These are phyloP conservation scores for Chloebia gouldiae DNA, from an alignment of 2,113 vertebrate species.

Conservation along the genomic window DNA sequence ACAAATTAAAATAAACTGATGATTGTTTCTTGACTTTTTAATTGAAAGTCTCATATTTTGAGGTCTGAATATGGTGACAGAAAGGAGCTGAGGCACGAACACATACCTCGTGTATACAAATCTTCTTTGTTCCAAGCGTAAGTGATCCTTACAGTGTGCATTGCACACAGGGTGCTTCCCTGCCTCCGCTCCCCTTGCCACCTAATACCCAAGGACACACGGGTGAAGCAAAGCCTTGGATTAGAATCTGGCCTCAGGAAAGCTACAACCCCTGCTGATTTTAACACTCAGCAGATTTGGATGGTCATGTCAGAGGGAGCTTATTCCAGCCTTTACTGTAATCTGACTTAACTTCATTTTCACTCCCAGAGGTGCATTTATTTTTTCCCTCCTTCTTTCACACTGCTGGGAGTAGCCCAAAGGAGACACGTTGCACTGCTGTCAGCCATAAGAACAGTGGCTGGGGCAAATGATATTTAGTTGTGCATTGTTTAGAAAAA, in stretches of 20 bases:
- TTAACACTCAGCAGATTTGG: constrained; percentile 36
- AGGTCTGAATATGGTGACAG: not conserved
- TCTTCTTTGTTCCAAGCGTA: not conserved
- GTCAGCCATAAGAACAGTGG: not conserved
- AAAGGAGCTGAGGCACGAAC: not conserved
- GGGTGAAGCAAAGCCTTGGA: constrained; percentile 35
- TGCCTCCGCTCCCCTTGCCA: not conserved
- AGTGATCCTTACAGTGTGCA: accelerated
- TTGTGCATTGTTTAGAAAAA: not conserved
- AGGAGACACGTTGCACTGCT: accelerated
- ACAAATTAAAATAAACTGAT: not conserved
- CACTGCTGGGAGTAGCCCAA: not conserved
- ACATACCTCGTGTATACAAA: accelerated
- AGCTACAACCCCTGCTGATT: not conserved
- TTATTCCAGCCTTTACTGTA: constrained; percentile 12
- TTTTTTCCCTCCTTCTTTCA: not conserved
- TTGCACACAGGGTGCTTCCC: not conserved
- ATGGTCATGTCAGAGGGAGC: not conserved
- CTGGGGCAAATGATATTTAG: not conserved
- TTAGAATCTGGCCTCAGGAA: not conserved
- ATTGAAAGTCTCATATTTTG: not conserved
- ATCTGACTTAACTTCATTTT: constrained; percentile 33
- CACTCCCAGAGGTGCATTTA: not conserved
- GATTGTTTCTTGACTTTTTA: not conserved
- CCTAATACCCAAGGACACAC: not conserved